Evolutionary conservation across 2,113 vertebrate genomes (phyloP).

Genomic region (Dipodomys stephensi): DNA sequence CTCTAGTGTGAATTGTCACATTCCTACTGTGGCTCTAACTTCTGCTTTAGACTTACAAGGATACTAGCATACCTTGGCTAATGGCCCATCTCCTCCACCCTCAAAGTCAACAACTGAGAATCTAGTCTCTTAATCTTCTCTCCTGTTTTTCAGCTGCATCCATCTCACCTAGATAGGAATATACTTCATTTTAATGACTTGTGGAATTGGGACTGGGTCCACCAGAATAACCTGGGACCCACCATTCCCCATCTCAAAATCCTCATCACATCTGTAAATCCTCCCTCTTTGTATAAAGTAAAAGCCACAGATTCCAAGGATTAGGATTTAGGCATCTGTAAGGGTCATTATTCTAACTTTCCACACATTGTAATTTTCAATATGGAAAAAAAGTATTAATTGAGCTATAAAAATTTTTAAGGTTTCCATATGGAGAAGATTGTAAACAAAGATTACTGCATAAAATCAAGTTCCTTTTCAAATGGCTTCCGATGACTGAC

Average conservation of each 20-base stretch:
- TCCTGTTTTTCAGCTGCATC: neutral
- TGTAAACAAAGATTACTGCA: slow-evolving; percentile 13
- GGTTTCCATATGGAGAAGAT: neutral
- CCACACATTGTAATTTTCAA: neutral
- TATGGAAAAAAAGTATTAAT: slow-evolving; percentile 41
- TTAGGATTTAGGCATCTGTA: neutral
- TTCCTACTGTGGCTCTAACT: neutral
- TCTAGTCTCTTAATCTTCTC: neutral
- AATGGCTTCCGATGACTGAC: neutral
- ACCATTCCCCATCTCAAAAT: neutral
- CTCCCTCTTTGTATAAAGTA: neutral
- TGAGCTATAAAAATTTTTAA: slow-evolving; percentile 27
- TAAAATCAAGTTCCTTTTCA: slow-evolving; percentile 45
- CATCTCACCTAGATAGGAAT: neutral
- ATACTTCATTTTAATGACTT: neutral
- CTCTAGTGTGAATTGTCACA: neutral
- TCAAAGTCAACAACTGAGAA: neutral
- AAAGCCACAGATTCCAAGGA: neutral
- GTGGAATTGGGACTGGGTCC: neutral
- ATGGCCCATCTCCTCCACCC: neutral
- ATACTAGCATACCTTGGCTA: neutral
- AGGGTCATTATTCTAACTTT: neutral
- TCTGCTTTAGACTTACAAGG: neutral
- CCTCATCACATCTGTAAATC: neutral
- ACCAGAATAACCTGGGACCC: neutral